Evolutionary conservation across 2,113 vertebrate genomes (phyloP).

Genomic region (Camelus bactrianus): DNA sequence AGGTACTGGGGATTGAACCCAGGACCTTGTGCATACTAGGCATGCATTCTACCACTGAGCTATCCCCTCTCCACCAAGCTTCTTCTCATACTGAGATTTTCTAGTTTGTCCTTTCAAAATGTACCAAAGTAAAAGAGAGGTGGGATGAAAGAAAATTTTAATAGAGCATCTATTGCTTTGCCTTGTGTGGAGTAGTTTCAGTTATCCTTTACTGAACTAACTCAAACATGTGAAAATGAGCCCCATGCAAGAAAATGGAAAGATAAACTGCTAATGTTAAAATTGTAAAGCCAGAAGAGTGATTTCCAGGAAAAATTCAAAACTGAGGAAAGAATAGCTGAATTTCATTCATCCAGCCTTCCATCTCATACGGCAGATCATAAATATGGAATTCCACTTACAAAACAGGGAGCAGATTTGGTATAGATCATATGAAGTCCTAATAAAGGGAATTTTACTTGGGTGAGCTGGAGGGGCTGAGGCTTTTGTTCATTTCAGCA

Average conservation of each 20-base stretch:
- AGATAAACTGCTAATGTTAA: neutral
- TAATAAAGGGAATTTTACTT: neutral
- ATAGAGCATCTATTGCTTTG: neutral
- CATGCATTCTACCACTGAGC: no score
- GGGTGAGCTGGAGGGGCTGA: neutral
- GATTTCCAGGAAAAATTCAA: neutral
- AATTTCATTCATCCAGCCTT: neutral
- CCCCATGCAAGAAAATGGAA: neutral
- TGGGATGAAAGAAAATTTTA: neutral
- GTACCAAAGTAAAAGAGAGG: neutral
- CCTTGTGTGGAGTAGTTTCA: neutral
- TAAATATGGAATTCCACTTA: neutral
- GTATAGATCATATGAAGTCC: neutral
- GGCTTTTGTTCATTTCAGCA: neutral
- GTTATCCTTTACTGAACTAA: neutral
- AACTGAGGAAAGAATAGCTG: neutral
- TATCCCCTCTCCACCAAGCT: neutral
- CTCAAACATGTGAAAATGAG: neutral
- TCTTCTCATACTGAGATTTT: neutral
- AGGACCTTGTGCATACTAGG: no score
- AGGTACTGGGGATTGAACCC: no score
- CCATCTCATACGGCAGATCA: neutral
- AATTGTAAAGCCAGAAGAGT: neutral
- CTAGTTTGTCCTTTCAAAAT: slow-evolving; percentile 34
- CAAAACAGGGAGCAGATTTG: neutral